Base-by-base conservation (phyloP, 2,888 invertebrate species). In the Andrena hattorfiana region DNA sequence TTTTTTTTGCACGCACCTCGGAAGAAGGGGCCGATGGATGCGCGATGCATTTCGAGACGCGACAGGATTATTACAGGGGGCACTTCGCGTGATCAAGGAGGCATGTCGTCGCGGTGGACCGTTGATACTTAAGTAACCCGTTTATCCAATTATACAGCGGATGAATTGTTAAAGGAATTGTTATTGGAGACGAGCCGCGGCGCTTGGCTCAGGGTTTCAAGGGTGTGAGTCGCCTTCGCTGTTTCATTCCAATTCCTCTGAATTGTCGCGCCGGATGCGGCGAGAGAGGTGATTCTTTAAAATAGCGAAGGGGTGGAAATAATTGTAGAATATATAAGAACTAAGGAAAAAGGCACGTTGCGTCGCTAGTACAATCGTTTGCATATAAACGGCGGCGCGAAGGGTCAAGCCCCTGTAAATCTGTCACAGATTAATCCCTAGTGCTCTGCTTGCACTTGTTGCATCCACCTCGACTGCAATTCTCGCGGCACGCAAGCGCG, bases 401-500 rank as follows among this genome's bases (percentile, higher is more conserved):
- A 13, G 20, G 42, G 32, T 54, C 30, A 32, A 32, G 28, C 30
- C n/a, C 28, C 8, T 64, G 35, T 35, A 20, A 69, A 48, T 8
- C 10, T 6, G 32, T 23, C 42, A n/a, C 10, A 28, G 20, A 23
- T 32, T 28, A 8, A 54, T 54, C 23, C 23, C 10, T 8, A 23
- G 56, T 26, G 56, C 62, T 54, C 28, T 16, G 13, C 30, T 32
- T 71, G 67, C 71, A 81, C 80, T 81, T 81, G 80, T 81, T 81
- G 80, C 80, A 81, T 78, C 71, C 26, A 54, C 60, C 13, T 32
- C 8, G 63, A 77, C 70, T 77, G 77, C 78, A 71, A 63, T 28
- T 28, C 54, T 5, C 42, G 66, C 2, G 16, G 13, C 70, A 20
- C 71, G 80, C 80, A 78, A 48, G 71, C 80, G 79, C 54, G 56